Evolutionary conservation across 2,113 vertebrate genomes (phyloP).

Genomic region (Seriola rivoliana): DNA sequence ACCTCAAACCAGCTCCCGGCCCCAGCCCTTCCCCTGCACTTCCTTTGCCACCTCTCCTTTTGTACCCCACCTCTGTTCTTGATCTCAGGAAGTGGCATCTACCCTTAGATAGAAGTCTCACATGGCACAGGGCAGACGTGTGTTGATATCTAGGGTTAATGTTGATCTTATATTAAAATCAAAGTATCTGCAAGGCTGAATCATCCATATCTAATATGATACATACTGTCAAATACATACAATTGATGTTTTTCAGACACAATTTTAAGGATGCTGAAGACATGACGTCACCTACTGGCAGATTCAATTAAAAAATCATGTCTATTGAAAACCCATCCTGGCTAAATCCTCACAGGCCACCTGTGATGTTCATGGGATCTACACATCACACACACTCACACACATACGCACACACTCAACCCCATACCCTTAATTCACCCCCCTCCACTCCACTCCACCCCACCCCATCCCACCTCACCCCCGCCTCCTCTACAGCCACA

Average conservation of each 20-base stretch:
- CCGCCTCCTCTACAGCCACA: conserved; percentile 69
- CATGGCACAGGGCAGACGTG: neutral
- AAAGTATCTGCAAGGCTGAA: neutral
- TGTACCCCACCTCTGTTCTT: conserved; percentile 47
- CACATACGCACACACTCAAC: conserved; percentile 44
- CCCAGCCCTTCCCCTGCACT: conserved; percentile 51
- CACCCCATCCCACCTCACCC: conserved; percentile 42
- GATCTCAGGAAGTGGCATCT: conserved; percentile 46
- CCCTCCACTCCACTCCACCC: neutral
- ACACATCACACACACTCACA: conserved; percentile 71
- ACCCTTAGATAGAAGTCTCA: conserved; percentile 15
- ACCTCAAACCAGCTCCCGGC: conserved; percentile 54
- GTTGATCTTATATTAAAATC: neutral
- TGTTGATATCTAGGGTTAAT: neutral
- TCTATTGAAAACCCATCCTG: conserved; percentile 5
- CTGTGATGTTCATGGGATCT: conserved; percentile 81
- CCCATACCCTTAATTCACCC: conserved; percentile 64
- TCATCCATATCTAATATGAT: neutral
- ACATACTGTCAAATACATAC: neutral
- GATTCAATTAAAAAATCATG: conserved; percentile 43
- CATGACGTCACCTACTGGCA: conserved; percentile 5
- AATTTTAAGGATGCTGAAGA: neutral
- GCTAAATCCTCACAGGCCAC: conserved; percentile 54
- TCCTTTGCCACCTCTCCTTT: conserved; percentile 66
- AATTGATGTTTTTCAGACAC: neutral